phyloP scores from a whole-genome alignment of 2,888 invertebrate species.

The Bellardia bayeri region DNA sequence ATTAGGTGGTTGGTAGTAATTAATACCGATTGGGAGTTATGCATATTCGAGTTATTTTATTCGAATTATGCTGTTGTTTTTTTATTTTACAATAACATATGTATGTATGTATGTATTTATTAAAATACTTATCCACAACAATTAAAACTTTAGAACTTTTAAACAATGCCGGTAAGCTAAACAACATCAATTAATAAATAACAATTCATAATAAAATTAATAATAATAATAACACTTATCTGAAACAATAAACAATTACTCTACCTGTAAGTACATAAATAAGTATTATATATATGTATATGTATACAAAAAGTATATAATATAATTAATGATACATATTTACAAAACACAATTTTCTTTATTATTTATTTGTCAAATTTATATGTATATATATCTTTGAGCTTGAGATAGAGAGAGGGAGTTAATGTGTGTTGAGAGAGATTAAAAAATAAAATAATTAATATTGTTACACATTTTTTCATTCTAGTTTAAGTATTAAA shows the following conservation, averaged over 20 bases:
- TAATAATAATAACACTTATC: constrained; percentile 44
- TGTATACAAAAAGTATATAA: not conserved
- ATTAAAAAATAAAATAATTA: not conserved
- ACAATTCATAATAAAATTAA: not conserved
- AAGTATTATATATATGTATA: not conserved
- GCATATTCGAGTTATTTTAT: not conserved
- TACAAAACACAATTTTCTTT: constrained; percentile 61
- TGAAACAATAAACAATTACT: constrained; percentile 25
- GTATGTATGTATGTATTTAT: not conserved
- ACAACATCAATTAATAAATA: not conserved
- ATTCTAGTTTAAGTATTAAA: not conserved
- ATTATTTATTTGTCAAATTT: not conserved
- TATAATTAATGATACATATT: constrained; percentile 25
- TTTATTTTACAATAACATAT: constrained; percentile 6
- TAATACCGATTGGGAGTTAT: not conserved
- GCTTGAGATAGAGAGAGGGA: constrained; percentile 6
- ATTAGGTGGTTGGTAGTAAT: not conserved
- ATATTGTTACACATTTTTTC: constrained; percentile 5
- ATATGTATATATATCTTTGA: not conserved
- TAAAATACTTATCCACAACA: constrained; percentile 6
- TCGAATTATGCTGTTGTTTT: constrained; percentile 6
- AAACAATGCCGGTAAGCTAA: not conserved
- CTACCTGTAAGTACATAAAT: not conserved
- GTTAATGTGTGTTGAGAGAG: not conserved
- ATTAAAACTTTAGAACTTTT: not conserved